Conservation (phyloP, 2,113 vertebrate species). For the Synchiropus splendidus region DNA sequence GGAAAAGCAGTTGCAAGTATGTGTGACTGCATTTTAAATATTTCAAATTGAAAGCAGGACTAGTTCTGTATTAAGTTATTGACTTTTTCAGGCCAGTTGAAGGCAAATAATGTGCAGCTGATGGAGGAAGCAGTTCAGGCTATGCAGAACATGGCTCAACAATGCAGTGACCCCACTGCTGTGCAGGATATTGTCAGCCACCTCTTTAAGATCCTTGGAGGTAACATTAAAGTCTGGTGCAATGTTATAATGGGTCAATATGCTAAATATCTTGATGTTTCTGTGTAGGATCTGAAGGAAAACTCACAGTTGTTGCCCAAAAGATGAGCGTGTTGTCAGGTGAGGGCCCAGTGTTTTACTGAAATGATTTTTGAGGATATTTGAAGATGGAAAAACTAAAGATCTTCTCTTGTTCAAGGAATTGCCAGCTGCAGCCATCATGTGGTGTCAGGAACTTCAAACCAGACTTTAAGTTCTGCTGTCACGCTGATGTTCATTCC, state of each 20-base stretch:
- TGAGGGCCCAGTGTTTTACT: slow-evolving; percentile 31
- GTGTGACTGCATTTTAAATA: not conserved
- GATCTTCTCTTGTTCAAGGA: slow-evolving; percentile 58
- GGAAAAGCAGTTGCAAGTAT: slow-evolving; percentile 85
- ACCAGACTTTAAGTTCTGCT: slow-evolving; percentile 75
- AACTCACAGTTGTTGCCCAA: slow-evolving; percentile 86
- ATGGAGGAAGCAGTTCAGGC: slow-evolving; percentile 88
- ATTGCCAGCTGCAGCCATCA: slow-evolving; percentile 90
- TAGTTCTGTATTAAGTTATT: not conserved
- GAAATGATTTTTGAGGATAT: not conserved
- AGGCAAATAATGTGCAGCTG: slow-evolving; percentile 85
- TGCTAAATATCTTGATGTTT: not conserved
- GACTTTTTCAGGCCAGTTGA: slow-evolving; percentile 77
- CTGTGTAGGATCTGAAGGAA: slow-evolving; percentile 85
- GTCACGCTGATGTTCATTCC: slow-evolving; percentile 86
- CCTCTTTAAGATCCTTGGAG: slow-evolving; percentile 86
- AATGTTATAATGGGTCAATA: no score
- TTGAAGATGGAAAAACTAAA: not conserved
- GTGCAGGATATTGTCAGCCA: slow-evolving; percentile 79
- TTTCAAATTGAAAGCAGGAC: not conserved
- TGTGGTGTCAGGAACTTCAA: slow-evolving; percentile 79
- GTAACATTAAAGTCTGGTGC: slow-evolving; percentile 51
- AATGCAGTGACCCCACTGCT: slow-evolving; percentile 82
- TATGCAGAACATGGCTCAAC: slow-evolving; percentile 80
- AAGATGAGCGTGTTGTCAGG: slow-evolving; percentile 95